Evolutionary conservation across 2,113 vertebrate species (phyloP), one percentile per base, ranked within the genome.

Genomic region (Tamias sibiricus): DNA sequence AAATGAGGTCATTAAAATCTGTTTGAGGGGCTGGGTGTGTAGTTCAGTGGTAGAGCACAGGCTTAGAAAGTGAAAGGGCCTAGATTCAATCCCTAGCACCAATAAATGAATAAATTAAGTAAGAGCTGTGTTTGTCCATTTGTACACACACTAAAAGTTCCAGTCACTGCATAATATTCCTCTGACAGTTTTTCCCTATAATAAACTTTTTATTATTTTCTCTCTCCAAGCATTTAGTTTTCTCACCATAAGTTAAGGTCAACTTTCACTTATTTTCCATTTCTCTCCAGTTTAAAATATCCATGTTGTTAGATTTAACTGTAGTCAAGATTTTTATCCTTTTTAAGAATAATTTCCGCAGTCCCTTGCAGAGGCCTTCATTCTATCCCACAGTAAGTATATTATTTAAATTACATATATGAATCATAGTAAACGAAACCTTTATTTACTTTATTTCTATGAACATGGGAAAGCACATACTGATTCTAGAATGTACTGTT

Each of bases 281-380:
- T 97, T 95, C 91, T 98, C 90, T 72, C 94, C 91, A 95, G 80
- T 96, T 83, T 91, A 95, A 95, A 97, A 95, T 47, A 77, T 87
- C 84, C 92, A 90, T 87, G 87, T 97, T 81, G 0, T 20, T 2
- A 19, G 19, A 77, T 76, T 0, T 52, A n/a, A 79, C 54, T 71
- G 16, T 66, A 91, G 77, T 94, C 64, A 95, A 98, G 83, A 89
- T 94, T 97, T 97, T 97, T 94, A 74, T 96, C 57, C 95, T 83
- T 95, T 97, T 90, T 95, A 42, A 90, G 35, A 97, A 94, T 66
- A 80, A 96, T 54, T 98, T 98, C 96, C 88, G 83, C 84, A 71
- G 32, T 95, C 94, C 72, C 77, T 87, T 72, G 12, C 24, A 76
- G 20, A 95, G 24, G 84, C 8, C 54, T 83, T 79, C 0, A 8